Percentiles rank a stretch among this genome's conserved stretches.
Conservation (phyloP, 2,113 vertebrate genomes). For the Eulacestoma nigropectus region DNA sequence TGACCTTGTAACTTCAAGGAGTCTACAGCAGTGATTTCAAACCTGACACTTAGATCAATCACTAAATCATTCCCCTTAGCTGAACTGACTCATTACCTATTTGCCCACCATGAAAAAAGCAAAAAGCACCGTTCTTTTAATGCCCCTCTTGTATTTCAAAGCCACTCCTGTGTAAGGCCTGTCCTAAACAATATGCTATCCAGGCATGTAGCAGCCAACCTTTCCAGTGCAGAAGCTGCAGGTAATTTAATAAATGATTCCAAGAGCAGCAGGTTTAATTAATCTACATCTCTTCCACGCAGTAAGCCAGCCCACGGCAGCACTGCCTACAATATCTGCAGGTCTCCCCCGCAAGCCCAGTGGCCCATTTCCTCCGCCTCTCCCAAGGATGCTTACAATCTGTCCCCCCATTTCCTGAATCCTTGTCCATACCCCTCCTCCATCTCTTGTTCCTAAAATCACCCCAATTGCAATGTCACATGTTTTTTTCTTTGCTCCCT, state of each 20-base stretch:
- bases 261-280: constrained; percentile 40
- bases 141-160: not conserved
- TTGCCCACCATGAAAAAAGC: constrained; percentile 10
- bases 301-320: not conserved
- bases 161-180: not conserved
- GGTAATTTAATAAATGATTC: constrained; percentile 13
- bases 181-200: not conserved
- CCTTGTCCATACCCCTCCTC: not conserved
- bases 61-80: constrained; percentile 41
- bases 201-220: not conserved
- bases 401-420: not conserved
- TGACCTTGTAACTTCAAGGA: constrained; percentile 64
- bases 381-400: not conserved
- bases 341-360: not conserved
- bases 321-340: not conserved
- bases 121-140: not conserved
- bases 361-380: not conserved
- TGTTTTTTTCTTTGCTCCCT: not conserved
- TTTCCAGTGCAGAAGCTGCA: constrained; percentile 6
- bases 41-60: constrained; percentile 54
- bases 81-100: constrained; percentile 50
- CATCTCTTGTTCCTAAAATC: not conserved
- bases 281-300: not conserved
- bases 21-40: constrained; percentile 48
- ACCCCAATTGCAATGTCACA: not conserved